Percentiles rank a stretch among this genome's conserved stretches.
These are phyloP conservation scores for Sphaerodactylus townsendi DNA, from an alignment of 2,113 vertebrate species.

Conservation along the genomic window DNA sequence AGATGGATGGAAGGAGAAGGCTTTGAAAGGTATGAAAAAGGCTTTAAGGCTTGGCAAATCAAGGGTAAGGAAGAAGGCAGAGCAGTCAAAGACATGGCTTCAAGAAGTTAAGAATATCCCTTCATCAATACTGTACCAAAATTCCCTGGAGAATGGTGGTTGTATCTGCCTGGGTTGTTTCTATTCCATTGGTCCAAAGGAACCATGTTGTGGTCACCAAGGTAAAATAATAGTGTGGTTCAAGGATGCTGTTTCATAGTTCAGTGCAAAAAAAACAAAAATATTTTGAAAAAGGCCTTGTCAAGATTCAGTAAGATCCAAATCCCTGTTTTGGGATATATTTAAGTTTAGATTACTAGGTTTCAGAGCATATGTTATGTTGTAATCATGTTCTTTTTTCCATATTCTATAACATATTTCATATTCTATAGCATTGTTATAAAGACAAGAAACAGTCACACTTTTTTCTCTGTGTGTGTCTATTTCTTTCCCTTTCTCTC, in stretches of 20 bases:
- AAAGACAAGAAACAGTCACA: neutral
- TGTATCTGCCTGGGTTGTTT: neutral
- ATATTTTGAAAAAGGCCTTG: neutral
- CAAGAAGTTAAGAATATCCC: neutral
- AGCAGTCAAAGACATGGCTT: neutral
- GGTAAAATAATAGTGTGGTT: neutral
- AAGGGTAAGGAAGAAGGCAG: neutral
- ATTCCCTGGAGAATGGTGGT: neutral
- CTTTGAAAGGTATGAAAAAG: slow-evolving; percentile 68
- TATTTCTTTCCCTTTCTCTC: too few relatives aligned
- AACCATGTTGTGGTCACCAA: neutral
- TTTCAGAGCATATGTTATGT: neutral
- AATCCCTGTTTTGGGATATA: neutral
- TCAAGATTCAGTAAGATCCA: neutral
- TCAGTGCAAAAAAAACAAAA: neutral
- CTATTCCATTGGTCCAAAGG: neutral
- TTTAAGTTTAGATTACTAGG: neutral
- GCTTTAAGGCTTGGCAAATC: slow-evolving; percentile 52
- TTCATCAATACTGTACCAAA: slow-evolving; percentile 42
- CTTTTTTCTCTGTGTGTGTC: neutral
- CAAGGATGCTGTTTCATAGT: neutral
- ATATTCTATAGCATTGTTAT: too few relatives aligned
- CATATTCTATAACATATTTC: too few relatives aligned
- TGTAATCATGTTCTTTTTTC: neutral
- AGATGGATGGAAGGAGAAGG: slow-evolving; percentile 64